Percentiles rank a stretch among this genome's conserved stretches.
These are phyloP conservation scores for Margaritifera margaritifera DNA, from an alignment of 2,888 invertebrate genomes.

Conservation along the genomic window DNA sequence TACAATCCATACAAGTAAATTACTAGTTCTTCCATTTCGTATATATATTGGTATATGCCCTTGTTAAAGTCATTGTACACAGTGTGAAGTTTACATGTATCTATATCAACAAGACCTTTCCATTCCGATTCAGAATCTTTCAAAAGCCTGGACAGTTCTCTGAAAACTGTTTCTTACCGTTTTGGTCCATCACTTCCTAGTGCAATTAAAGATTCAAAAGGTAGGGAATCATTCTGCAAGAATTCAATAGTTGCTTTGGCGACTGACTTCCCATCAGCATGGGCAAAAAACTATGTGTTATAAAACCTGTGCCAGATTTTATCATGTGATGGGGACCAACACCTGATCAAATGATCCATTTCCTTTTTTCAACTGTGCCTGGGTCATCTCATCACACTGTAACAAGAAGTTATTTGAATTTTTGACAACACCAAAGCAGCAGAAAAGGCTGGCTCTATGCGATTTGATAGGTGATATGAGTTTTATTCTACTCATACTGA, in stretches of 20 bases:
- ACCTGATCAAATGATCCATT: slow-evolving; percentile 22
- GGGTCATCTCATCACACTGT: slow-evolving; percentile 16
- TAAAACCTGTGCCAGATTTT: slow-evolving; percentile 14
- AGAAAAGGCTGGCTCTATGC: no score
- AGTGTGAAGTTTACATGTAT: slow-evolving; percentile 18
- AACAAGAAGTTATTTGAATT: no score
- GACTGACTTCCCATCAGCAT: slow-evolving; percentile 10
- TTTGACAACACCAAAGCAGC: no score
- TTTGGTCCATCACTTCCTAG: slow-evolving; percentile 22
- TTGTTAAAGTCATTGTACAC: slow-evolving; percentile 24
- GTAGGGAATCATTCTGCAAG: slow-evolving; percentile 1
- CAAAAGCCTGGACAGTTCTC: slow-evolving; percentile 13
- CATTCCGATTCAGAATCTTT: slow-evolving; percentile 8
- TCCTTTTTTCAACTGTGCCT: slow-evolving; percentile 16
- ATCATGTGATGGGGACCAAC: slow-evolving; percentile 10
- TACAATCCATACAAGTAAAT: slow-evolving; percentile 19
- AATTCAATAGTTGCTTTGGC: no score
- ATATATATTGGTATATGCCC: slow-evolving; percentile 11
- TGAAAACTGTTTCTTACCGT: slow-evolving; percentile 17
- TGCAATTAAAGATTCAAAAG: slow-evolving; percentile 15
- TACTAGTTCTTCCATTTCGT: slow-evolving; percentile 16
- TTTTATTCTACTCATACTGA: no score
- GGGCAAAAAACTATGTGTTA: slow-evolving; percentile 14
- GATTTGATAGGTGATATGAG: no score
- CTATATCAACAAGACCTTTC: slow-evolving; percentile 20